These are phyloP conservation scores for Potamarius usumacintae DNA, from an alignment of 2,113 vertebrate species.

Conservation along the genomic window DNA sequence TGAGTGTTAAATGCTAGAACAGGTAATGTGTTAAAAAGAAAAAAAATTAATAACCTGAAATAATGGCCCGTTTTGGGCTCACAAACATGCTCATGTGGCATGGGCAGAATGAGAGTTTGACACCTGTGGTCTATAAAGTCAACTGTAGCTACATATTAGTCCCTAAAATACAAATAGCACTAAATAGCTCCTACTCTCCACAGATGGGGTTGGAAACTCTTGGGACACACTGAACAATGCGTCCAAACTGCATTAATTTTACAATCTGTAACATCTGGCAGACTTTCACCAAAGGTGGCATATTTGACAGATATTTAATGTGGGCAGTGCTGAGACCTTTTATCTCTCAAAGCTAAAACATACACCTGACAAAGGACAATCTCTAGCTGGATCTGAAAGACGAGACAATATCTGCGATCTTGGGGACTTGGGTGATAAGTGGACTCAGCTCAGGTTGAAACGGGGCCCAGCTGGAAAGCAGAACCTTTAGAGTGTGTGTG, in stretches of 20 bases:
- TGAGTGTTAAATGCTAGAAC: neutral
- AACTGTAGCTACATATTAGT: neutral
- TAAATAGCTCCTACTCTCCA: neutral
- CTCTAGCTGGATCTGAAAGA: conserved; percentile 7
- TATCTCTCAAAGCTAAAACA: conserved; percentile 16
- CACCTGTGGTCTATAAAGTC: neutral
- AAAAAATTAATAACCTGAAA: neutral
- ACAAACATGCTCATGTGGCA: neutral
- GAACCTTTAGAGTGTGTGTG: conserved; percentile 17
- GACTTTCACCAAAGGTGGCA: conserved; percentile 6
- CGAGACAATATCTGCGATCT: conserved; percentile 9
- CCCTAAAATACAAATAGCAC: neutral
- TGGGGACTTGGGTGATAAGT: conserved; percentile 10
- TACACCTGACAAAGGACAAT: conserved; percentile 2
- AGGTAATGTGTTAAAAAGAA: neutral
- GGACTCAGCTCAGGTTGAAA: conserved; percentile 3
- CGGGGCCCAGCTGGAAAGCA: neutral
- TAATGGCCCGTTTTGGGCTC: neutral
- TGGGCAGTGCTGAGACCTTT: neutral
- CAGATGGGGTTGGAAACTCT: neutral
- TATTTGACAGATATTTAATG: conserved; percentile 18
- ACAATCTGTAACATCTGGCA: neutral
- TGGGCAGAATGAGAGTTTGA: neutral
- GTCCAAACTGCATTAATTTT: conserved; percentile 25
- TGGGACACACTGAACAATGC: neutral